These are phyloP conservation scores for Zoanthus gigantus DNA, from an alignment of 92 coral and sea anemone genomes.

Conservation along the genomic window DNA sequence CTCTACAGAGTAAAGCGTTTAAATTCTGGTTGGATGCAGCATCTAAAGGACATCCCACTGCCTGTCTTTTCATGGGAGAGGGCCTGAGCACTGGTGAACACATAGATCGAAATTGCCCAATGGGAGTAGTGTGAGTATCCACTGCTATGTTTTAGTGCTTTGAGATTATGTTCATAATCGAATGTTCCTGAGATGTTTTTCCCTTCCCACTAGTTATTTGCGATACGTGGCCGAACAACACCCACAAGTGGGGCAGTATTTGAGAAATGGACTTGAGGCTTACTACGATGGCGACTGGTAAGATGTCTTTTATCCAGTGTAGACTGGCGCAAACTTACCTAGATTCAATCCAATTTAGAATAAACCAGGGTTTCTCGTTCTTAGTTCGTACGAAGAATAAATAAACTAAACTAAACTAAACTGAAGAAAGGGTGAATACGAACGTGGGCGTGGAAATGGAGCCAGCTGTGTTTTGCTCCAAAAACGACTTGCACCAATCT, in stretches of 20 bases:
- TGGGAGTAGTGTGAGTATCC: constrained; percentile 79
- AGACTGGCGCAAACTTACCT: no score
- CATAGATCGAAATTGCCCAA: constrained; percentile 74
- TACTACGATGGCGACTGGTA: constrained; percentile 79
- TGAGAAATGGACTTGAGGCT: constrained; percentile 83
- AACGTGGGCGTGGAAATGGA: no score
- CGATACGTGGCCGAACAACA: constrained; percentile 94
- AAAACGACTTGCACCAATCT: no score
- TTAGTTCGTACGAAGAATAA: no score
- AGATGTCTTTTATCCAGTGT: background rate
- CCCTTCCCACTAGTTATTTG: constrained; percentile 58
- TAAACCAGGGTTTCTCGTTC: no score
- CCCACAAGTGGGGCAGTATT: constrained; percentile 87
- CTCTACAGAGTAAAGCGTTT: constrained; percentile 69
- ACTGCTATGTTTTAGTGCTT: background rate
- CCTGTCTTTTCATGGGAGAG: constrained; percentile 88
- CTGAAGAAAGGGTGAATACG: no score
- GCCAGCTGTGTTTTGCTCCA: no score
- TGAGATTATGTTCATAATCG: no score
- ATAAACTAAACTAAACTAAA: no score
- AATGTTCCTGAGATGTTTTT: background rate
- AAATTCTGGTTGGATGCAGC: constrained; percentile 90
- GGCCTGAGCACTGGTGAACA: constrained; percentile 83
- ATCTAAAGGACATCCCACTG: constrained; percentile 90
- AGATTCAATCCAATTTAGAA: no score